Base-by-base conservation (phyloP, 2,797 vertebrate genomes). In the Cebuella pygmaea region DNA sequence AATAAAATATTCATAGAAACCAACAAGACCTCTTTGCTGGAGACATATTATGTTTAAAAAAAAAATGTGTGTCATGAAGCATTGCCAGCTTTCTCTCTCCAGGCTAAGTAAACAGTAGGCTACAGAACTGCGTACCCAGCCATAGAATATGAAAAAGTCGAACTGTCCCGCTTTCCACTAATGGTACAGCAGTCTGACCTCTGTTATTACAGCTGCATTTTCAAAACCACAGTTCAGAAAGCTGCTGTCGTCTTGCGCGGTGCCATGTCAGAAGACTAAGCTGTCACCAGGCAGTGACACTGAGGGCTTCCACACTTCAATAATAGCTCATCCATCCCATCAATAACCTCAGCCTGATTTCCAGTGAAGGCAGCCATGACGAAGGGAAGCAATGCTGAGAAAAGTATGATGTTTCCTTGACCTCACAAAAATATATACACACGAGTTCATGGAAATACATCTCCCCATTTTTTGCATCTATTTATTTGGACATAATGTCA, bases 1-100 rank as follows among this genome's bases (percentile, higher is more conserved):
- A 97, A 93, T 57, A 64, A 88, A 95, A 74, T 30, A 78, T n/a
- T 84, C 76, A 92, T 19, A 44, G 93, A 90, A 85, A 88, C 41
- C 76, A 84, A 59, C 7, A 67, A 90, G 76, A 76, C 41, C 27
- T 70, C n/a, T 87, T 89, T 48, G 48, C 61, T 55, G 33, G 22
- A 81, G 86, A 89, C 24, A 11, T 12, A 30, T 13, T 22, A 41
- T 76, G n/a, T 64, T 30, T 13, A 14, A 61, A 30, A 55, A 90
- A 26, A 59, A 48, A 9, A 2, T 30, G 17, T 30, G 26, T 39
- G 41, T 2, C 3, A 3, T 19, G n/a, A 89, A 83, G 76, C 90
- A 72, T 2, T 5, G 3, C 36, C 10, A 7, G 46, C n/a, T 84
- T 24, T 22, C 0, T 82, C 67, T 80, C 48, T 30, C n/a, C 72